phyloP scores from a whole-genome alignment of 2,797 vertebrate genomes.

The Knipowitschia caucasica region DNA sequence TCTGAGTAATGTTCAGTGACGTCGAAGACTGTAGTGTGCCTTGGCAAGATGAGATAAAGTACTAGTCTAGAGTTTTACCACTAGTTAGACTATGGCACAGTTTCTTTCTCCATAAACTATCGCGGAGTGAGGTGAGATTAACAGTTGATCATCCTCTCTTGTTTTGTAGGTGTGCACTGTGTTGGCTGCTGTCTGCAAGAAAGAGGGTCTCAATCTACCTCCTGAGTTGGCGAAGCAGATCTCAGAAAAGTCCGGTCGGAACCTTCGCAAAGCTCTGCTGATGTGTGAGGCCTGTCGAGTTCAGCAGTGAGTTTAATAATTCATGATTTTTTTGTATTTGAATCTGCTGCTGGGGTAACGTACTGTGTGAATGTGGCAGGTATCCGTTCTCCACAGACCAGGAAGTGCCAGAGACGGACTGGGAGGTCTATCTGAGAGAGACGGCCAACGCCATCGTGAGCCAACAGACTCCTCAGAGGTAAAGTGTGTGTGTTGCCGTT shows the following conservation, averaged over 20 bases:
- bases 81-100: no score
- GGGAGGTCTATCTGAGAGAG: conserved; percentile 94
- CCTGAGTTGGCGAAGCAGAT: conserved; percentile 86
- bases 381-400: conserved; percentile 93
- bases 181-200: conserved; percentile 87
- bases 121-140: no score
- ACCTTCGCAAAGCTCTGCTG: conserved; percentile 91
- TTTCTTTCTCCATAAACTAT: no score
- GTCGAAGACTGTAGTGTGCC: no score
- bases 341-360: neutral
- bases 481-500: no score
- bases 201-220: conserved; percentile 89
- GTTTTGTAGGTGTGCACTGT: conserved; percentile 84
- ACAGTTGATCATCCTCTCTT: no score
- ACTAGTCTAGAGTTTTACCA: no score
- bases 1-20: no score
- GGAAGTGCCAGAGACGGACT: conserved; percentile 91
- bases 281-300: conserved; percentile 98
- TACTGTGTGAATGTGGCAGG: conserved; percentile 65
- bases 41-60: no score
- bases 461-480: conserved; percentile 95
- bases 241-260: conserved; percentile 88
- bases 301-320: conserved; percentile 83
- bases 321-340: neutral
- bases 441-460: conserved; percentile 92